These are phyloP conservation scores for Chelidonichthys spinosus DNA, from an alignment of 2,797 vertebrate species.

Conservation along the genomic window DNA sequence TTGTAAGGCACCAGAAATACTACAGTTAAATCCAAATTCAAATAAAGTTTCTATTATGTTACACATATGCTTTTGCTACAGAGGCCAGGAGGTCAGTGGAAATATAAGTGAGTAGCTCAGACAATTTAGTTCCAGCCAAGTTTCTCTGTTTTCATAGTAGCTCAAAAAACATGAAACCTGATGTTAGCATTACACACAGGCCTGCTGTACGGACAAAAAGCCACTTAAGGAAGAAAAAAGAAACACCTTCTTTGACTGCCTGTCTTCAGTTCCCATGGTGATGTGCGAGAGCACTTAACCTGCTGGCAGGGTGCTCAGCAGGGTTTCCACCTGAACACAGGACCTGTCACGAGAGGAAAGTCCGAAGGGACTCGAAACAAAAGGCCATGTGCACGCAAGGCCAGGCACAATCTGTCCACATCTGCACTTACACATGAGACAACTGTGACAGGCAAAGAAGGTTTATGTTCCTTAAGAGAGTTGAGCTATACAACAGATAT, in stretches of 20 bases:
- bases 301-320: constrained; percentile 71
- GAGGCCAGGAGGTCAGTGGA: too few relatives aligned
- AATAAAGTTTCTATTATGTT: background rate
- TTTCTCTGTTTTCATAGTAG: too few relatives aligned
- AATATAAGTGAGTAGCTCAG: background rate
- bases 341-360: constrained; percentile 80
- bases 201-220: constrained; percentile 22
- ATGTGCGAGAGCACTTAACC: constrained; percentile 84
- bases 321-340: constrained; percentile 76
- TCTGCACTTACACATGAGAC: constrained; percentile 71
- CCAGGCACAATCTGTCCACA: constrained; percentile 78
- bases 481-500: constrained; percentile 54
- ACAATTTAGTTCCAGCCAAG: background rate
- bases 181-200: constrained; percentile 1
- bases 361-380: constrained; percentile 76
- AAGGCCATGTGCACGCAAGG: constrained; percentile 77
- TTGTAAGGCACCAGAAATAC: background rate
- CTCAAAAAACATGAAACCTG: background rate
- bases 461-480: constrained; percentile 55
- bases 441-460: constrained; percentile 55
- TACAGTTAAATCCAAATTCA: background rate
- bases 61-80: too few relatives aligned
- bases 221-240: constrained; percentile 39
- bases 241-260: constrained; percentile 49
- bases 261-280: constrained; percentile 65